Base-by-base conservation (phyloP, 2,888 invertebrate genomes). In the Muscina levida region DNA sequence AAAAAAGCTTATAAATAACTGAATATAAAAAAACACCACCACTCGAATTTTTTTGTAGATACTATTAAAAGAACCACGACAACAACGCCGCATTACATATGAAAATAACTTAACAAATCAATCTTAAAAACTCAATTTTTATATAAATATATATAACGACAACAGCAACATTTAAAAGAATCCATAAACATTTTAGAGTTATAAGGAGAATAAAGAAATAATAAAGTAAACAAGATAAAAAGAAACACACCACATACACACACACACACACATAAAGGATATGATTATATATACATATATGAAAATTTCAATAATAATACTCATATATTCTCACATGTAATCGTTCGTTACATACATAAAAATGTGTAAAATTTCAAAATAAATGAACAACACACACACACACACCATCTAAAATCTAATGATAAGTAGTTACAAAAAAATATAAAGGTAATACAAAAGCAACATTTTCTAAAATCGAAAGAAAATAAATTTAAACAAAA, bases 401-500 rank as follows among this genome's bases (percentile, higher is more conserved):
- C 57, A 72, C 75, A 59, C 59, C 73, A 77, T 80, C 59, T 80
- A 73, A 66, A 74, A 19, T 39, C 66, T 80, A 77, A 74, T 75
- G 62, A 72, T 81, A 81, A 77, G 81, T 74, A 81, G 81, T 77
- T 72, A 81, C 74, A 81, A 68, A 65, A 65, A 81, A 75, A 68
- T 22, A 62, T 42, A 62, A 62, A 72, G 74, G 70, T 72, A 71
- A 73, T 65, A 26, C 15, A 59, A 75, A 77, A 72, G 67, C 31
- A 67, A 75, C 67, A 77, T 81, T 81, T 81, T 81, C 81, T 81
- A 81, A 59, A 72, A 68, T 22, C 59, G 37, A 62, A 75, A 67
- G 59, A 75, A 78, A 81, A 77, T 72, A 75, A 67, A 66, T 62
- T 72, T 76, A 72, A 72, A 74, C 26, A 57, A 44, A 37, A 67